Evolutionary conservation across 2,113 vertebrate genomes (phyloP).

Genomic region (Paratilapia polleni): DNA sequence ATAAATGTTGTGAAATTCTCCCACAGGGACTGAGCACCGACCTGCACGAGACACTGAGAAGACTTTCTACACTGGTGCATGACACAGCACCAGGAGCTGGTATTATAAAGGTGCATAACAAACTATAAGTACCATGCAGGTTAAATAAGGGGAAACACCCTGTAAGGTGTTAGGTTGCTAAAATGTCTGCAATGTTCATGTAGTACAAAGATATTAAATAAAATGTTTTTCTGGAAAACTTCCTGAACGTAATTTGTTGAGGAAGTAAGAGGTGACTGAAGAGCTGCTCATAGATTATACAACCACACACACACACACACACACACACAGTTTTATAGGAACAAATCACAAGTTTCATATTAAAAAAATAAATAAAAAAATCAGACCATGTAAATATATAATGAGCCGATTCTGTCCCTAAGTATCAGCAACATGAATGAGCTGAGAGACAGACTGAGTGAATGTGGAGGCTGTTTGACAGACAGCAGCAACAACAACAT

Average conservation of each 20-base stretch:
- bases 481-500: neutral
- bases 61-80: neutral
- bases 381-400: neutral
- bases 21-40: neutral
- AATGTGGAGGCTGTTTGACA: neutral
- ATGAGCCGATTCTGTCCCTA: neutral
- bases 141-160: neutral
- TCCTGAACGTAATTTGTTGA: no score
- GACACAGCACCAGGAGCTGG: neutral
- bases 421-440: neutral
- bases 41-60: neutral
- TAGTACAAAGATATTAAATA: neutral
- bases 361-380: neutral
- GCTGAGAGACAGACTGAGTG: neutral
- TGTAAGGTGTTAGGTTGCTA: neutral
- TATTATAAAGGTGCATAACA: neutral
- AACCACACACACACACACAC: neutral
- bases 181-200: neutral
- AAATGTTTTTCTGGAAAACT: no score
- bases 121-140: neutral
- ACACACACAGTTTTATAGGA: neutral
- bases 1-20: neutral
- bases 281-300: neutral
- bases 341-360: neutral
- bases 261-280: neutral